Conservation (phyloP, 2,888 invertebrate species). For the Nebria brevicollis region DNA sequence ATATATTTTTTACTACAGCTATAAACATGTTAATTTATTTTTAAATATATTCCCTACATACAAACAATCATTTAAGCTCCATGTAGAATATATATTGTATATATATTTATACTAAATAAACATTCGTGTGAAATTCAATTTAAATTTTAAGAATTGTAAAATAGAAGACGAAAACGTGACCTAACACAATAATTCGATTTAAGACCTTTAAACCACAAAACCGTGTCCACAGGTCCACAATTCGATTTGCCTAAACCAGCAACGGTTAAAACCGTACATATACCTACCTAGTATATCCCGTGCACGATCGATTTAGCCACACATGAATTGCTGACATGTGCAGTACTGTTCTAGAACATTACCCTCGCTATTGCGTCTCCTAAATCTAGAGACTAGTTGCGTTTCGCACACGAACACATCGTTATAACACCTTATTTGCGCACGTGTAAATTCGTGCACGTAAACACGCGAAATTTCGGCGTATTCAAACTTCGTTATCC, state of each 20-base stretch:
- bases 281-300: not conserved
- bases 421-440: not conserved
- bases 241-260: not conserved
- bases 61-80: too few relatives aligned
- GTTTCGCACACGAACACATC: not conserved
- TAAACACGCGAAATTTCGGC: not conserved
- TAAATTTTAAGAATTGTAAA: too few relatives aligned
- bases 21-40: too few relatives aligned
- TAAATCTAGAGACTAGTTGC: constrained; percentile 1
- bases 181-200: not conserved
- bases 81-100: too few relatives aligned
- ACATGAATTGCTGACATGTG: not conserved
- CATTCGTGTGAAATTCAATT: too few relatives aligned
- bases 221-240: not conserved
- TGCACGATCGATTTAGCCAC: not conserved
- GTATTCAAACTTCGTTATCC: not conserved
- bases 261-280: not conserved
- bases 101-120: too few relatives aligned
- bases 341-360: not conserved
- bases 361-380: not conserved
- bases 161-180: too few relatives aligned
- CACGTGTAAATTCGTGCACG: not conserved
- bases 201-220: not conserved
- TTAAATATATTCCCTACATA: too few relatives aligned
- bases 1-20: too few relatives aligned